These are phyloP conservation scores for Pao palembangensis DNA, from an alignment of 2,113 vertebrate genomes.

Conservation along the genomic window DNA sequence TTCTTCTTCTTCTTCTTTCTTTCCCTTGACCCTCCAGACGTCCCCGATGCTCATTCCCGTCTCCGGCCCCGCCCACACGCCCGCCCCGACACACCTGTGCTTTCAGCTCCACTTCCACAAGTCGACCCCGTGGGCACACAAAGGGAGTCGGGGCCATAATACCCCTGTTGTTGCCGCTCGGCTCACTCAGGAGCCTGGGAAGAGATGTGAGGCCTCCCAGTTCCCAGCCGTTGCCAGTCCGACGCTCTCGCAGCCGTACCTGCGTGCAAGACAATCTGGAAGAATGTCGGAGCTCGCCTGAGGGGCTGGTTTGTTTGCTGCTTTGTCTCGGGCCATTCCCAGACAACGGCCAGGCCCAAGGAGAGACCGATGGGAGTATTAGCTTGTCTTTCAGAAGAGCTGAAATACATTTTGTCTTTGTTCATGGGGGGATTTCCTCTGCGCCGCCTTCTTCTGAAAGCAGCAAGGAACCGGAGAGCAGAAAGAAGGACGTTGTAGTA, in stretches of 20 bases:
- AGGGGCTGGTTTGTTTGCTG: slow-evolving; percentile 46
- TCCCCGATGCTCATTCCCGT: slow-evolving; percentile 8
- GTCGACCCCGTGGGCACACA: slow-evolving; percentile 32
- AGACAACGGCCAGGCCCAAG: slow-evolving; percentile 31
- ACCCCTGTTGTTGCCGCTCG: slow-evolving; percentile 57
- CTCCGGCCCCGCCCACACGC: slow-evolving; percentile 26
- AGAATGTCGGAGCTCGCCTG: slow-evolving; percentile 56
- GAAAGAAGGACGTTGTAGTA: slow-evolving; percentile 6
- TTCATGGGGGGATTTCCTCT: slow-evolving; percentile 35
- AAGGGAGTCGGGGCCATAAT: slow-evolving; percentile 61
- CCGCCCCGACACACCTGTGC: slow-evolving; percentile 29
- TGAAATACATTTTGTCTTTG: slow-evolving; percentile 65
- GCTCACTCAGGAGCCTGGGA: slow-evolving; percentile 60
- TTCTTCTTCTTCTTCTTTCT: no score
- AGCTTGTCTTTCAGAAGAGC: slow-evolving; percentile 50
- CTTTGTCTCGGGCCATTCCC: slow-evolving; percentile 54
- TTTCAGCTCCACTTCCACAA: no score
- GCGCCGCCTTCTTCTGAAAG: slow-evolving; percentile 6
- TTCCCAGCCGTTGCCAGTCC: slow-evolving; percentile 28
- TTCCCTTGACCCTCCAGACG: slow-evolving; percentile 2
- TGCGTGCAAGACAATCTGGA: slow-evolving; percentile 68
- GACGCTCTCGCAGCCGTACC: slow-evolving; percentile 54
- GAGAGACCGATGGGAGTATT: slow-evolving; percentile 70
- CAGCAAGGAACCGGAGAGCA: slow-evolving; percentile 3
- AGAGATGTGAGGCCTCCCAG: slow-evolving; percentile 44